phyloP scores from a whole-genome alignment of 2,113 vertebrate species.

The Todiramphus chloris region DNA sequence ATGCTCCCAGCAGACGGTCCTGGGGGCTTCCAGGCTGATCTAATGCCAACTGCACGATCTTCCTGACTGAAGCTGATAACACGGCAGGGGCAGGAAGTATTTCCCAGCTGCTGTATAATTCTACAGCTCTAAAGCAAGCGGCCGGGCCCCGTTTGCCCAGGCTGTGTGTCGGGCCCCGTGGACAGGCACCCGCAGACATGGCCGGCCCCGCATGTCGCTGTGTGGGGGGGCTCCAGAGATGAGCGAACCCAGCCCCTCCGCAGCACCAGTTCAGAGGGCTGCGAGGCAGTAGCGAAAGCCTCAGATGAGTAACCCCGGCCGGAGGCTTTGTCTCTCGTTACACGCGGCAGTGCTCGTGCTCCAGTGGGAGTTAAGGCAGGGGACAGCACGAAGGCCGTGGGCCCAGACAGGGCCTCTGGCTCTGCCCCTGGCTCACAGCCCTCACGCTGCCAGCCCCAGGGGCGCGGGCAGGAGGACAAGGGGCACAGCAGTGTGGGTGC shows the following conservation, averaged over 20 bases:
- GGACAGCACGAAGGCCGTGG: not conserved
- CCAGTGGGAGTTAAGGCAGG: fast-evolving
- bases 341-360: not conserved
- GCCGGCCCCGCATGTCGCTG: fast-evolving
- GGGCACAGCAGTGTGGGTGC: fast-evolving
- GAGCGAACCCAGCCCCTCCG: not conserved
- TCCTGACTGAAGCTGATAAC: not conserved
- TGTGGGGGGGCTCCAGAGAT: not conserved
- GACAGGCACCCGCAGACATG: not conserved
- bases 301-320: not conserved
- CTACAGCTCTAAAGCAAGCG: fast-evolving
- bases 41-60: fast-evolving
- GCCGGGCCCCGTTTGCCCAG: fast-evolving
- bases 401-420: not conserved
- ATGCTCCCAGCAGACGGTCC: not conserved
- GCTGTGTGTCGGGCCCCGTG: fast-evolving
- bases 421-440: not conserved
- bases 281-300: not conserved
- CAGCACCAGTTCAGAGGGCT: not conserved
- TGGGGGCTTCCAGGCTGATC: not conserved
- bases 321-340: not conserved
- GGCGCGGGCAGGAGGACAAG: fast-evolving
- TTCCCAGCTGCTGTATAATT: not conserved
- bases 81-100: not conserved
- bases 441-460: not conserved